Conservation (phyloP, 2,113 vertebrate genomes). For the Ammospiza nelsoni region DNA sequence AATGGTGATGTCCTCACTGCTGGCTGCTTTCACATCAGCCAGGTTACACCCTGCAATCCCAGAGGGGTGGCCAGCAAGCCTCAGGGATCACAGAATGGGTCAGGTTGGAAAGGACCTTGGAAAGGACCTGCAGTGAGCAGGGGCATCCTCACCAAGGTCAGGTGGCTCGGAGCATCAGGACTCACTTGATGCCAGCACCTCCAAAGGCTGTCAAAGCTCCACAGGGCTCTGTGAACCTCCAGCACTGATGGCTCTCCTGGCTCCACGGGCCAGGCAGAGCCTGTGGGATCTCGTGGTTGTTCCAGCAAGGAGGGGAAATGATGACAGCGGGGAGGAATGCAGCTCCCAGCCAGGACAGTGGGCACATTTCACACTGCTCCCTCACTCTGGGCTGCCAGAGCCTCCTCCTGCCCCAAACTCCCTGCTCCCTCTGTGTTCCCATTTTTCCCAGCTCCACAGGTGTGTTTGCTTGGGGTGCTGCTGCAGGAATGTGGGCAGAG, state of each 20-base stretch:
- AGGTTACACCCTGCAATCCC: neutral
- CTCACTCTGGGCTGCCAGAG: neutral
- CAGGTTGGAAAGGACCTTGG: neutral
- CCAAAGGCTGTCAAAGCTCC: neutral
- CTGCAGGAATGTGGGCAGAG: rapidly evolving
- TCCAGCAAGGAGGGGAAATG: neutral
- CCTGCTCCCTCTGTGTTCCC: neutral
- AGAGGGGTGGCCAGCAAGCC: too few species aligned
- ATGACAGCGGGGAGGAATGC: neutral
- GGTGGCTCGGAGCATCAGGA: neutral
- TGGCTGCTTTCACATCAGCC: rapidly evolving
- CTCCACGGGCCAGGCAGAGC: neutral
- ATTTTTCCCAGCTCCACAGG: neutral
- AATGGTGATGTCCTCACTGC: neutral
- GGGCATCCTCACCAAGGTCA: neutral
- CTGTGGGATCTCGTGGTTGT: neutral
- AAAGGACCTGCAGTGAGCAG: neutral
- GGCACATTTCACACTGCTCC: neutral
- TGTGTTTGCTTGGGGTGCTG: neutral
- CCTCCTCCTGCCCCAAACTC: neutral
- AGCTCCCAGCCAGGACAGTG: neutral
- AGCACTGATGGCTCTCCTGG: neutral
- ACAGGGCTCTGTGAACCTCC: neutral
- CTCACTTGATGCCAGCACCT: neutral
- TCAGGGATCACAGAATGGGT: neutral